These are phyloP conservation scores for Saccostrea glomerata DNA, from an alignment of 1,140 invertebrate species.

Conservation along the genomic window DNA sequence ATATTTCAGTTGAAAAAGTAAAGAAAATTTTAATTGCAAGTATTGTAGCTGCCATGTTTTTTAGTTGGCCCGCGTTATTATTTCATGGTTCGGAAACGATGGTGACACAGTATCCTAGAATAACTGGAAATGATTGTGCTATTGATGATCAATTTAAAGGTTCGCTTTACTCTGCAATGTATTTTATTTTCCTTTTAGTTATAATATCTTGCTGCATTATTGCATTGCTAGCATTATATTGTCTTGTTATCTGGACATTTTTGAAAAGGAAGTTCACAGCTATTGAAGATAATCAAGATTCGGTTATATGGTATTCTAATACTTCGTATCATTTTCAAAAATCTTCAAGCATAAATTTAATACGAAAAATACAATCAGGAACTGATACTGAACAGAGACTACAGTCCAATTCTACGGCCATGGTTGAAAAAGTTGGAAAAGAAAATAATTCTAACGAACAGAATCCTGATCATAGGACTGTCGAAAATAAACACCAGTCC, in stretches of 20 bases:
- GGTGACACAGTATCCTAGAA: background rate
- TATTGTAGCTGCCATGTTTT: background rate
- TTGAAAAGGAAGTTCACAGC: background rate
- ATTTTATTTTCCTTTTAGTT: constrained; percentile 24
- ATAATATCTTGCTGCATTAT: background rate
- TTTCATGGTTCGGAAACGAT: constrained; percentile 46
- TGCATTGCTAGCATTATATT: background rate
- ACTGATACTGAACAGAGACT: background rate
- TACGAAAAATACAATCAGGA: background rate
- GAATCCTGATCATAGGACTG: too few relatives aligned
- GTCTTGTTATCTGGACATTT: background rate
- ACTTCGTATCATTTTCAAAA: background rate
- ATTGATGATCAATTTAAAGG: background rate
- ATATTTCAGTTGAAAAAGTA: constrained; percentile 44
- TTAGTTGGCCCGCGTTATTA: constrained; percentile 34
- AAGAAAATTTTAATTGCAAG: constrained; percentile 20
- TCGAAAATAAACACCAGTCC: too few relatives aligned
- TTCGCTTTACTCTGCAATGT: background rate
- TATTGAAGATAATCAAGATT: background rate
- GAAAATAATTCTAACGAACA: too few relatives aligned
- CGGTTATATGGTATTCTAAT: background rate
- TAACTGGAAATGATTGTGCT: constrained; percentile 23
- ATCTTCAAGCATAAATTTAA: background rate
- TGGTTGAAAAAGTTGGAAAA: too few relatives aligned
- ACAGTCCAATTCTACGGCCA: too few relatives aligned